phyloP scores from a whole-genome alignment of 23 tunicate genomes.

The Halocynthia roretzi region DNA sequence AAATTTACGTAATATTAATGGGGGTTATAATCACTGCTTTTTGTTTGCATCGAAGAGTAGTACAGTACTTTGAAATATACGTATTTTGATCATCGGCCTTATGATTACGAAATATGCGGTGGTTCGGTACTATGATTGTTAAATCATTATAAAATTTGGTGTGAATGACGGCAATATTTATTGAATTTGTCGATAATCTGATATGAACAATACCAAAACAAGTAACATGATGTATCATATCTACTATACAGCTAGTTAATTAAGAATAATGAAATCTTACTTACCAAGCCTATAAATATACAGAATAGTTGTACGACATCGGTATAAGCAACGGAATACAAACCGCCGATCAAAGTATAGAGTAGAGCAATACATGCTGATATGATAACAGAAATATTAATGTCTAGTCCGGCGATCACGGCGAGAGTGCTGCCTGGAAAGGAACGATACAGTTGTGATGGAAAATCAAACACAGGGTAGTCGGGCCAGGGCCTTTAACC shows the following conservation, averaged over 20 bases:
- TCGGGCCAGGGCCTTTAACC: no score
- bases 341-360: conserved; percentile 90
- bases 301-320: conserved; percentile 94
- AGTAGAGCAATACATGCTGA: conserved; percentile 87
- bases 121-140: no score
- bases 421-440: conserved; percentile 64
- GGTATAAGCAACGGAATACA: conserved; percentile 98
- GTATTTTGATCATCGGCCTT: no score
- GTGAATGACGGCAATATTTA: no score
- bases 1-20: no score
- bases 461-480: background rate
- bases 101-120: no score
- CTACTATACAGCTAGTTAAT: background rate
- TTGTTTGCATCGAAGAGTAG: no score
- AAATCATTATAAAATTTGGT: no score
- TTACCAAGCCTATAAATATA: conserved; percentile 93
- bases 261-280: background rate
- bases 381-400: conserved; percentile 50
- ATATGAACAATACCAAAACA: background rate
- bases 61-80: no score
- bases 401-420: conserved; percentile 52
- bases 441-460: background rate
- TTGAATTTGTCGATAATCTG: background rate
- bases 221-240: background rate
- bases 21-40: no score